A percentile compares a stretch with the other conserved stretches of the same genome.
These are phyloP conservation scores for Geodia barretti DNA, from an alignment of 37 sponge, comb jelly and placozoan genomes.

Conservation along the genomic window DNA sequence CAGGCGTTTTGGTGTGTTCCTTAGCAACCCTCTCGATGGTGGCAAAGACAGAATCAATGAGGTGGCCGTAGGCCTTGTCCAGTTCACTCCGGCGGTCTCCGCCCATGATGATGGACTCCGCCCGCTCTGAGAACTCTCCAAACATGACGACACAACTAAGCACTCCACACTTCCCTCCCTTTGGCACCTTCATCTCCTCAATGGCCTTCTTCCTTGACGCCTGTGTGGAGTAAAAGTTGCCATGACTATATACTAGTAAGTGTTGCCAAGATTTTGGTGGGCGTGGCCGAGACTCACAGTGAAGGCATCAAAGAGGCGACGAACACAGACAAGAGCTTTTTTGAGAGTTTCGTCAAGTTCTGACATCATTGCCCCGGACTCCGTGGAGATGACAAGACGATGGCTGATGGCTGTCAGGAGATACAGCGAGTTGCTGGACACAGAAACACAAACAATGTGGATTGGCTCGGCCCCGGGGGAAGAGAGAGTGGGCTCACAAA, in stretches of 20 bases:
- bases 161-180: slow-evolving; percentile 74
- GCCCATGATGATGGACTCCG: slow-evolving; percentile 64
- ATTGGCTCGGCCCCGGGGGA: not conserved
- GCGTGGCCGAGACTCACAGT: too few relatives aligned
- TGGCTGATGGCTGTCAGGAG: slow-evolving; percentile 72
- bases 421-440: slow-evolving; percentile 74
- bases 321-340: slow-evolving; percentile 51
- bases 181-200: slow-evolving; percentile 69
- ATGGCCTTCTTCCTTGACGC: slow-evolving; percentile 13
- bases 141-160: slow-evolving; percentile 73
- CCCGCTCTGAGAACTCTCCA: slow-evolving; percentile 64
- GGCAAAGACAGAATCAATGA: slow-evolving; percentile 65
- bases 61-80: slow-evolving; percentile 73
- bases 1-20: slow-evolving; percentile 83
- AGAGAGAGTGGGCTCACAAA: slow-evolving; percentile 61
- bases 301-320: slow-evolving; percentile 78
- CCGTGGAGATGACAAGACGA: slow-evolving; percentile 45
- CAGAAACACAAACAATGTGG: not conserved
- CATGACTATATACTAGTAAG: too few relatives aligned
- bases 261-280: too few relatives aligned
- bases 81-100: slow-evolving; percentile 70
- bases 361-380: slow-evolving; percentile 40
- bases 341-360: slow-evolving; percentile 66
- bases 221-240: too few relatives aligned
- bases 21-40: slow-evolving; percentile 72